Conservation (phyloP, 2,797 vertebrate genomes). For the Paedocypris micromegethes region DNA sequence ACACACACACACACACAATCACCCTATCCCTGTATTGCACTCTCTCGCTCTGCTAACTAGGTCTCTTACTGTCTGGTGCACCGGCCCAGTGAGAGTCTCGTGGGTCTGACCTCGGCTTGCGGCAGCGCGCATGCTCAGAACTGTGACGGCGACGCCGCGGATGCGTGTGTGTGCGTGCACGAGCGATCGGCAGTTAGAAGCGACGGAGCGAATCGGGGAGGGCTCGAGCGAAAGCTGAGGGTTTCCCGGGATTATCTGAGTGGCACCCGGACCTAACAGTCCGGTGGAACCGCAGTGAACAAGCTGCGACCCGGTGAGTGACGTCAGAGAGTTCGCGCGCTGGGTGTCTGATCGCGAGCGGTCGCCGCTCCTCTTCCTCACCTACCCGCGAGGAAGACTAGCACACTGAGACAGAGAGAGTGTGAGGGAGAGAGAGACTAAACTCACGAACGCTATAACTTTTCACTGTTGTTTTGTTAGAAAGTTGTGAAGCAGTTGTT, state of each 20-base stretch:
- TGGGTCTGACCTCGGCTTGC: slow-evolving; percentile 61
- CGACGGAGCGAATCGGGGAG: slow-evolving; percentile 74
- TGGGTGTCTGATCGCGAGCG: slow-evolving; percentile 57
- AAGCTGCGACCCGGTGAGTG: slow-evolving; percentile 71
- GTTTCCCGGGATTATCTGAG: slow-evolving; percentile 74
- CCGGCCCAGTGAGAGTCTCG: slow-evolving; percentile 31
- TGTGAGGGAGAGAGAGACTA: too few relatives aligned
- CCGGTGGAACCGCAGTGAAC: slow-evolving; percentile 48
- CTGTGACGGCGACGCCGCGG: slow-evolving; percentile 90
- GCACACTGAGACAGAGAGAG: too few relatives aligned
- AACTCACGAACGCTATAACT: too few relatives aligned
- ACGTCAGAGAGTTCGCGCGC: slow-evolving; percentile 26
- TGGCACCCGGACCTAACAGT: slow-evolving; percentile 64
- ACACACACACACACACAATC: too few relatives aligned
- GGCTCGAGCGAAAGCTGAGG: slow-evolving; percentile 60
- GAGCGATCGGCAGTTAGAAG: slow-evolving; percentile 87
- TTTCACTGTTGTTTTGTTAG: too few relatives aligned
- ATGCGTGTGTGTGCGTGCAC: slow-evolving; percentile 80
- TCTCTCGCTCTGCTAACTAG: too few relatives aligned
- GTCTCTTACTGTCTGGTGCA: too few relatives aligned
- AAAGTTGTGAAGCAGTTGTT: too few relatives aligned
- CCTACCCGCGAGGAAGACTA: slow-evolving; percentile 61
- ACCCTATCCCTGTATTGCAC: too few relatives aligned
- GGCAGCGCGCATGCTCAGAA: slow-evolving; percentile 86
- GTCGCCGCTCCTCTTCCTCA: slow-evolving; percentile 64